A percentile compares a stretch with the other conserved stretches of the same genome.
Conservation (phyloP, 2,113 vertebrate species). For the Heterotilapia buettikoferi region DNA sequence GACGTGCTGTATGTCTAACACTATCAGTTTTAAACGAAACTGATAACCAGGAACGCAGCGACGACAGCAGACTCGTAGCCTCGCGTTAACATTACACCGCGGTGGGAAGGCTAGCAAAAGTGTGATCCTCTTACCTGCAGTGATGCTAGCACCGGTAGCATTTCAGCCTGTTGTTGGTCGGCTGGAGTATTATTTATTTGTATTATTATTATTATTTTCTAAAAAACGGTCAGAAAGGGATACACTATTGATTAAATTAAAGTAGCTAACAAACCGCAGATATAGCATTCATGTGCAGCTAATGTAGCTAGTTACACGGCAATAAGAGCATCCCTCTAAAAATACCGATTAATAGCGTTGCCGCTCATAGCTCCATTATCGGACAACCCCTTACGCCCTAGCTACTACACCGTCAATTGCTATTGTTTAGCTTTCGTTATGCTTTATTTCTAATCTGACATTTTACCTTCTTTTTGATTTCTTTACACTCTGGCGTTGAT, state of each 20-base stretch:
- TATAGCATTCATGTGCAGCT: neutral
- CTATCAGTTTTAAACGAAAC: neutral
- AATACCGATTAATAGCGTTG: neutral
- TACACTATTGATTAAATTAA: neutral
- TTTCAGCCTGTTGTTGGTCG: neutral
- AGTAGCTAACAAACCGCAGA: neutral
- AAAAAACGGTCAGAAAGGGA: neutral
- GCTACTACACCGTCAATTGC: neutral
- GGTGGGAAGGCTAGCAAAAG: neutral
- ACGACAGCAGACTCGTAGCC: neutral
- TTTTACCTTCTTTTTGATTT: neutral
- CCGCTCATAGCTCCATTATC: neutral
- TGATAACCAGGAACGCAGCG: neutral
- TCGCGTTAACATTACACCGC: neutral
- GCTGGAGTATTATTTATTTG: neutral
- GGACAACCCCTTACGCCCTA: neutral
- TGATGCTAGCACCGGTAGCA: neutral
- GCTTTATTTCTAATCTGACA: neutral
- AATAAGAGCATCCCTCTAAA: neutral
- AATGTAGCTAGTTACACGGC: neutral
- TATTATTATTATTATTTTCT: neutral
- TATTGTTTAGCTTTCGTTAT: neutral
- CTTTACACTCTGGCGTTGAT: rapidly evolving
- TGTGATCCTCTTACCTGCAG: neutral
- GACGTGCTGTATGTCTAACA: neutral